Conservation (phyloP, 92 coral and sea anemone genomes). For the Umimayanthus kanabou region DNA sequence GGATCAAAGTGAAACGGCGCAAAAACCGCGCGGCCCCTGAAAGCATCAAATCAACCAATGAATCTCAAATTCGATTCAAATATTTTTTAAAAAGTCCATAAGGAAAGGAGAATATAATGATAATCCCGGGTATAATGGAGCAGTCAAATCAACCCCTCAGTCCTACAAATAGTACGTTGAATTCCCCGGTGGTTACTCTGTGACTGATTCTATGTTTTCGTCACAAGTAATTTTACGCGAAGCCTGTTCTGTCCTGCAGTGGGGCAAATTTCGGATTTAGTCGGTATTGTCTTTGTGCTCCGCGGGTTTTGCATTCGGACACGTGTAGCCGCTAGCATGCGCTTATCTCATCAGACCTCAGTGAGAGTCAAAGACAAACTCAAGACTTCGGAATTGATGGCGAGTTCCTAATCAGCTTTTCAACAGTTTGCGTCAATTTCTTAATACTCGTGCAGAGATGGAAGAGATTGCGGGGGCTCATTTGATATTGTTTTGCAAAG, state of each 20-base stretch:
- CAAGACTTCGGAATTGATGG: constrained; percentile 8
- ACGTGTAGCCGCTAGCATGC: constrained; percentile 16
- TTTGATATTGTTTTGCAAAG: too few relatives aligned
- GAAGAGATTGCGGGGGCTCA: not conserved
- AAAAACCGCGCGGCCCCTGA: constrained; percentile 62
- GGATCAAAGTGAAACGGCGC: constrained; percentile 75
- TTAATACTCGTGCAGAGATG: constrained; percentile 17
- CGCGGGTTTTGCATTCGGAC: constrained; percentile 4
- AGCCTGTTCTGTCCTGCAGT: not conserved
- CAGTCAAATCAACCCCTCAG: not conserved
- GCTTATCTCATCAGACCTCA: constrained; percentile 18
- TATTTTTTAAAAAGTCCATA: not conserved
- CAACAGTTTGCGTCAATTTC: constrained; percentile 1
- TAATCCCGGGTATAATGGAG: too few relatives aligned
- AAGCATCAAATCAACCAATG: constrained; percentile 27
- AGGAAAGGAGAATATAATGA: not conserved
- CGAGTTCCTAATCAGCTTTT: not conserved
- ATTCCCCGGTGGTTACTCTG: not conserved
- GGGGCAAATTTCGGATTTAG: not conserved
- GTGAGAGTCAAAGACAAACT: constrained; percentile 13
- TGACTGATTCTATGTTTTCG: not conserved
- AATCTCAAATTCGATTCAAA: constrained; percentile 4
- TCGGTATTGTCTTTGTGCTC: constrained; percentile 26
- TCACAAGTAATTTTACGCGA: not conserved
- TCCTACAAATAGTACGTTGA: not conserved